A percentile compares a stretch with the other conserved stretches of the same genome.
Evolutionary conservation across 2,113 vertebrate genomes (phyloP).

Genomic region (Sinocyclocheilus maitianheensis): DNA sequence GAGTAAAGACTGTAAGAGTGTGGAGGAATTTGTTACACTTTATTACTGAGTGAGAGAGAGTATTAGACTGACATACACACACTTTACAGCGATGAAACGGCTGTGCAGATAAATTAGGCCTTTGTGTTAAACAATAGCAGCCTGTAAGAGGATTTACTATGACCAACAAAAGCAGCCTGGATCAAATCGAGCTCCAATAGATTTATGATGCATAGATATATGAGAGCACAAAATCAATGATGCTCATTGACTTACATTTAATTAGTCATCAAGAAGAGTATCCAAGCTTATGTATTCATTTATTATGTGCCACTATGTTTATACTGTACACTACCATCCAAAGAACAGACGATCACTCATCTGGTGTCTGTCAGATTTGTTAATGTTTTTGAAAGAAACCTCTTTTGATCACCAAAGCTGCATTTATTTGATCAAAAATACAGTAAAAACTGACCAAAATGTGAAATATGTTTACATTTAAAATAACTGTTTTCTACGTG

Average conservation of each 20-base stretch:
- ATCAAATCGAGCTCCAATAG: background rate
- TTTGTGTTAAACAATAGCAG: slow-evolving; percentile 24
- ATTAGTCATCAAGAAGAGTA: background rate
- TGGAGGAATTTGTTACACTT: slow-evolving; percentile 21
- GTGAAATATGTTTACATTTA: too few species aligned
- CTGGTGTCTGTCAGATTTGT: too few species aligned
- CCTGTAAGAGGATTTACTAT: slow-evolving; percentile 8
- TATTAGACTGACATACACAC: background rate
- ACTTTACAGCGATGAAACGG: background rate
- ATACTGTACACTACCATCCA: too few species aligned
- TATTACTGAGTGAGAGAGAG: background rate
- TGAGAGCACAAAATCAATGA: background rate
- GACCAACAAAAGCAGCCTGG: background rate
- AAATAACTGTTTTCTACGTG: too few species aligned
- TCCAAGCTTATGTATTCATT: background rate
- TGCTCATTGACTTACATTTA: background rate
- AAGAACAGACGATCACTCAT: too few species aligned
- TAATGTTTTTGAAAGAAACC: too few species aligned
- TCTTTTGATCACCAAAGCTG: too few species aligned
- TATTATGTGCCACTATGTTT: background rate
- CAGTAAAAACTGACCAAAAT: too few species aligned
- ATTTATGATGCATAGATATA: background rate
- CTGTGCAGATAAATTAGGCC: background rate
- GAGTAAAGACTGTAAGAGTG: slow-evolving; percentile 10
- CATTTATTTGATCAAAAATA: too few species aligned